These are phyloP conservation scores for Dendrocopos noguchii DNA, from an alignment of 2,113 vertebrate genomes.

Conservation along the genomic window DNA sequence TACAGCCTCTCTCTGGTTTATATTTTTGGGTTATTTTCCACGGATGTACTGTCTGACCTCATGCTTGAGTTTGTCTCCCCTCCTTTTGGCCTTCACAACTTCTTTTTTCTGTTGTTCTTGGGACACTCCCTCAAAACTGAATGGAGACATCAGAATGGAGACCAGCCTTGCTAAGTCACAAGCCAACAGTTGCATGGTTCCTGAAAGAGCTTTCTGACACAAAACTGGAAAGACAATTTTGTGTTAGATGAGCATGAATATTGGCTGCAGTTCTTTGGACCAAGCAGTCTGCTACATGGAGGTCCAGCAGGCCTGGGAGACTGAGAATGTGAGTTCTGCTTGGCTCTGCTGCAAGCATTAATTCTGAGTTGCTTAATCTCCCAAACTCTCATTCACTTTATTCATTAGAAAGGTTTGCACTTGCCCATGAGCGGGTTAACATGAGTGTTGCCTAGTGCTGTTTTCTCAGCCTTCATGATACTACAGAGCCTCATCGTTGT, in stretches of 20 bases:
- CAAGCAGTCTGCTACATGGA: background rate
- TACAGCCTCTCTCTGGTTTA: background rate
- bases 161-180: background rate
- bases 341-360: background rate
- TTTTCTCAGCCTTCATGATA: background rate
- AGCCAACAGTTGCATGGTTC: background rate
- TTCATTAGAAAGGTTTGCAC: background rate
- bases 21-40: background rate
- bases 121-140: slow-evolving; percentile 33
- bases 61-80: background rate
- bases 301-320: background rate
- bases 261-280: background rate
- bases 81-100: slow-evolving; percentile 6
- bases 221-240: background rate
- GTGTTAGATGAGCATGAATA: background rate
- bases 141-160: background rate
- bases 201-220: background rate
- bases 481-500: background rate
- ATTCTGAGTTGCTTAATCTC: background rate
- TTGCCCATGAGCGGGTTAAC: background rate
- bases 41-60: background rate
- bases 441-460: background rate
- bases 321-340: background rate
- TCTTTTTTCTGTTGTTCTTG: slow-evolving; percentile 13
- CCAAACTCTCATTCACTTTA: background rate